A percentile compares a stretch with the other conserved stretches of the same genome.
Conservation (phyloP, 1,140 invertebrate species). For the Lepeophtheirus salmonis region DNA sequence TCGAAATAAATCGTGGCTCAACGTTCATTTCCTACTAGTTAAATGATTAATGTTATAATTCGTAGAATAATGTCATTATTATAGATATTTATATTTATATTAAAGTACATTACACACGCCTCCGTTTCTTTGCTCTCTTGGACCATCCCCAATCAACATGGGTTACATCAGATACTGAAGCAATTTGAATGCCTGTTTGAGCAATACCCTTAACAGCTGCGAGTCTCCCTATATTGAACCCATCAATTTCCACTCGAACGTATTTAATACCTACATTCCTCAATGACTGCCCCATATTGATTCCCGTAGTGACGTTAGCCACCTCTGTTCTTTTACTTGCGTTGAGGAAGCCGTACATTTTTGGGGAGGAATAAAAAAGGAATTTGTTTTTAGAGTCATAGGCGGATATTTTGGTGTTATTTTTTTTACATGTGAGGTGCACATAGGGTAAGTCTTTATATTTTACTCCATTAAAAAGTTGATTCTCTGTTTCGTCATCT, state of each 20-base stretch:
- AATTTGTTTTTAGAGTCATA: neutral
- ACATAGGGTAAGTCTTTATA: conserved; percentile 14
- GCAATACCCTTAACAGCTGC: conserved; percentile 1
- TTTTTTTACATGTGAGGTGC: neutral
- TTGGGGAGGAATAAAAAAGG: conserved; percentile 4
- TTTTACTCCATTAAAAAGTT: conserved; percentile 5
- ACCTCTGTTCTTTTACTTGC: conserved; percentile 9
- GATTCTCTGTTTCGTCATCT: conserved; percentile 1
- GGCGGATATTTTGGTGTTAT: neutral
- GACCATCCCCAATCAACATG: conserved; percentile 11
- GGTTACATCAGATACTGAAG: conserved; percentile 1
- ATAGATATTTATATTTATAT: conserved; percentile 1
- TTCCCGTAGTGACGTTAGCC: neutral
- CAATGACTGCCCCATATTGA: neutral
- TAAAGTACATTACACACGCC: neutral
- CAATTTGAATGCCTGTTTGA: conserved; percentile 5
- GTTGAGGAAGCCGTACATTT: conserved; percentile 5
- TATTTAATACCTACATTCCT: neutral
- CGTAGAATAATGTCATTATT: too few relatives aligned
- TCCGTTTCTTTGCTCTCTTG: conserved; percentile 10
- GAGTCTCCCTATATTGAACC: conserved; percentile 2
- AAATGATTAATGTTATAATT: too few relatives aligned
- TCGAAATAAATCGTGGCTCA: too few relatives aligned
- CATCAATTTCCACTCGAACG: neutral
- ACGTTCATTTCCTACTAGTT: too few relatives aligned